Evolutionary conservation across 1,140 invertebrate species (phyloP).

Genomic region (Batillaria attramentaria): DNA sequence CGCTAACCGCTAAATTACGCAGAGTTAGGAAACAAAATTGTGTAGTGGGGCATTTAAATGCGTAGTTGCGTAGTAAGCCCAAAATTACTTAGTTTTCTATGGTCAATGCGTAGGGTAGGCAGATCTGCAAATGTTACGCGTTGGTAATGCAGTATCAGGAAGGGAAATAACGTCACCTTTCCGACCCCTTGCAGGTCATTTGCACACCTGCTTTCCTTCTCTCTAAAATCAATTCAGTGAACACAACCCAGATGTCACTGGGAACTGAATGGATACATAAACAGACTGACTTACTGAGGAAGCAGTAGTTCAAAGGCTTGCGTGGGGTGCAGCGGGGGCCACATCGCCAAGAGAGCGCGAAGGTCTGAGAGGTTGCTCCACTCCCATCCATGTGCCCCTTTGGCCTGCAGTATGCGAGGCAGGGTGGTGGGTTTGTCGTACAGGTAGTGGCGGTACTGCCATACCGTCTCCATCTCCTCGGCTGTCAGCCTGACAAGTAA

Average conservation of each 20-base stretch:
- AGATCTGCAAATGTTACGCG: no score
- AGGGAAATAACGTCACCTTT: no score
- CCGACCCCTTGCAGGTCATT: no score
- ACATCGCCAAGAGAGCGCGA: slow-evolving; percentile 85
- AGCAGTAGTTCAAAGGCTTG: slow-evolving; percentile 92
- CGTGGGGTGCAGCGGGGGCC: slow-evolving; percentile 86
- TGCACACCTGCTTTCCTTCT: no score
- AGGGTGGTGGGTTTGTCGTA: slow-evolving; percentile 87
- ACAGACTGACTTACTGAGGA: slow-evolving; percentile 81
- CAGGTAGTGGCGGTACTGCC: slow-evolving; percentile 95
- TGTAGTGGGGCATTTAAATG: no score
- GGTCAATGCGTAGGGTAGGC: no score
- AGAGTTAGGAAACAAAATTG: no score
- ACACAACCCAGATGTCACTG: neutral
- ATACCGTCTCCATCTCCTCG: slow-evolving; percentile 84
- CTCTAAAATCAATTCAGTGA: no score
- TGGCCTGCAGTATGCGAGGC: slow-evolving; percentile 90
- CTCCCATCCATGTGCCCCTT: slow-evolving; percentile 78
- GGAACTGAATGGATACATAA: neutral
- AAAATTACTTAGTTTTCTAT: no score
- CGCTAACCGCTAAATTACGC: no score
- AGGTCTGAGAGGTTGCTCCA: slow-evolving; percentile 86
- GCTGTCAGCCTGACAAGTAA: slow-evolving; percentile 59
- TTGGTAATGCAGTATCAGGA: no score
- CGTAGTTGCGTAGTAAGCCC: no score